Evolutionary conservation across 2,113 vertebrate genomes (phyloP).

Genomic region (Loxodonta africana): DNA sequence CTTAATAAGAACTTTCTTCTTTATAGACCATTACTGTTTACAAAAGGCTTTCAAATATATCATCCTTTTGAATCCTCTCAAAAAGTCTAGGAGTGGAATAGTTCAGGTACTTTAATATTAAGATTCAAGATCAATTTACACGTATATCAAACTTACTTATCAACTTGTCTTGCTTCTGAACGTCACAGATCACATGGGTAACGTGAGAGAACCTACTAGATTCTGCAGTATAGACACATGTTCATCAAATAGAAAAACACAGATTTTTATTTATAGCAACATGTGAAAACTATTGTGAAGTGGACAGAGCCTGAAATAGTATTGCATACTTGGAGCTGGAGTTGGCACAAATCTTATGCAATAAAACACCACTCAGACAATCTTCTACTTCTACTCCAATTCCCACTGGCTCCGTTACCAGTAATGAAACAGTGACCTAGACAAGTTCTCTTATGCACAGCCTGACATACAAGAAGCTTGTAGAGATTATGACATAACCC

Average conservation of each 20-base stretch:
- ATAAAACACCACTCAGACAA: constrained; percentile 34
- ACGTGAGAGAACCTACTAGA: neutral
- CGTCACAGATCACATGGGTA: neutral
- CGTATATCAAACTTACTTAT: neutral
- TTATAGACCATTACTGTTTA: neutral
- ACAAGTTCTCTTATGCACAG: neutral
- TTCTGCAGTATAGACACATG: neutral
- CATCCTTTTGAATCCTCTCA: neutral
- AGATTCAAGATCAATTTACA: neutral
- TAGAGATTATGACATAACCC: constrained; percentile 15
- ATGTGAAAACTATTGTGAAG: constrained; percentile 22
- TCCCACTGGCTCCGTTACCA: neutral
- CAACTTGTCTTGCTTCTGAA: constrained; percentile 14
- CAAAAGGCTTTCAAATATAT: neutral
- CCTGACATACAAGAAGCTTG: neutral
- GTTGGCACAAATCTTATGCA: neutral
- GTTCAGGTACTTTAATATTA: neutral
- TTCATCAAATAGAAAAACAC: neutral
- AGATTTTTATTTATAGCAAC: neutral
- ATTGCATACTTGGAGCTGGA: constrained; percentile 7
- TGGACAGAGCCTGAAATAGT: neutral
- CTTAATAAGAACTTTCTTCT: neutral
- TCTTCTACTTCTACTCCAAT: neutral
- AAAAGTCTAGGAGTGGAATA: neutral
- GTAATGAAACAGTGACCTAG: constrained; percentile 2